phyloP scores from a whole-genome alignment of 2,113 vertebrate species.

The Rhombomys opimus region DNA sequence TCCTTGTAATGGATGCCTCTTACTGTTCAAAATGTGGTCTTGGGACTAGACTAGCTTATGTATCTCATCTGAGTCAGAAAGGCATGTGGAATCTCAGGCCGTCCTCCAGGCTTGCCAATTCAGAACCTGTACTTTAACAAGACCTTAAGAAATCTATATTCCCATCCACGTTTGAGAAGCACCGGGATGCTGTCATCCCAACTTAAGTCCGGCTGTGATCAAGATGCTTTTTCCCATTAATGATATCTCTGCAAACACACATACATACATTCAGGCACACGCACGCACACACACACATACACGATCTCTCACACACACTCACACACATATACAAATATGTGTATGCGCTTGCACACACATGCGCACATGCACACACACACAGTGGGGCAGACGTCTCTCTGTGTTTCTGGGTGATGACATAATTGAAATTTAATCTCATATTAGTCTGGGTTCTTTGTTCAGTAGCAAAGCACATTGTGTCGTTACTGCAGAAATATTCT shows the following conservation, averaged over 20 bases:
- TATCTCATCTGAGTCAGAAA: neutral
- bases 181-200: neutral
- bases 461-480: neutral
- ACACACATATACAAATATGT: no score
- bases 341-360: no score
- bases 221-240: neutral
- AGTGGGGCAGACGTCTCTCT: neutral
- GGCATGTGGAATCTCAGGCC: neutral
- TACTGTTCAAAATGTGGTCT: neutral
- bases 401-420: neutral
- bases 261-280: no score
- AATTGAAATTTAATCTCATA: constrained; percentile 6
- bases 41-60: no score
- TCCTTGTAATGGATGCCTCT: neutral
- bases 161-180: neutral
- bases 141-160: neutral
- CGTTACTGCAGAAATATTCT: neutral
- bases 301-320: neutral
- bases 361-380: no score
- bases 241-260: neutral
- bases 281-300: neutral
- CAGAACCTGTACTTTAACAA: neutral
- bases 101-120: neutral
- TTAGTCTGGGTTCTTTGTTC: constrained; percentile 21
- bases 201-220: neutral